These are phyloP conservation scores for Numenius phaeopus DNA, from an alignment of 2,797 vertebrate species.

Conservation along the genomic window DNA sequence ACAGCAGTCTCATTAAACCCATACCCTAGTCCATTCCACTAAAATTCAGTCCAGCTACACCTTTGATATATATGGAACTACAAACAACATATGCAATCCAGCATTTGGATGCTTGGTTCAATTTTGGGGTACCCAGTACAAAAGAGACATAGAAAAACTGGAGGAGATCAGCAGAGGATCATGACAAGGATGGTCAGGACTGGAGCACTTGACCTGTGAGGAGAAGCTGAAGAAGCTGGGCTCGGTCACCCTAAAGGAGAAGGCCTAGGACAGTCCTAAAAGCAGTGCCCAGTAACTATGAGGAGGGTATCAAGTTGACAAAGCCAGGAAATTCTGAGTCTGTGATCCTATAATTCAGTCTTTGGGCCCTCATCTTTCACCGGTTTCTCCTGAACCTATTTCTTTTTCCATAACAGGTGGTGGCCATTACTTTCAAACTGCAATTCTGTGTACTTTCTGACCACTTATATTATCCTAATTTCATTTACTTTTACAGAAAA, in stretches of 20 bases:
- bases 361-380: neutral
- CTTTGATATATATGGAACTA: neutral
- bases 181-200: neutral
- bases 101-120: neutral
- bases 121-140: neutral
- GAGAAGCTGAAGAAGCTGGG: neutral
- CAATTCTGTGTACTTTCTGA: neutral
- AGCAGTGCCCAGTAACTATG: neutral
- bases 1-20: neutral
- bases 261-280: neutral
- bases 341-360: neutral
- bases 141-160: neutral
- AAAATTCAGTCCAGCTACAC: neutral
- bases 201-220: neutral
- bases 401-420: neutral
- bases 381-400: neutral
- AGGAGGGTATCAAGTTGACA: neutral
- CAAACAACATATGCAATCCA: neutral
- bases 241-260: neutral
- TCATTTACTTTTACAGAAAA: neutral
- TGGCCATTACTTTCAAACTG: neutral
- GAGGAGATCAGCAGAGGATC: neutral
- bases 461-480: neutral
- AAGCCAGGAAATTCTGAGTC: neutral
- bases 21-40: neutral